phyloP scores from a whole-genome alignment of 2,888 invertebrate species.

The Penaeus monodon region DNA sequence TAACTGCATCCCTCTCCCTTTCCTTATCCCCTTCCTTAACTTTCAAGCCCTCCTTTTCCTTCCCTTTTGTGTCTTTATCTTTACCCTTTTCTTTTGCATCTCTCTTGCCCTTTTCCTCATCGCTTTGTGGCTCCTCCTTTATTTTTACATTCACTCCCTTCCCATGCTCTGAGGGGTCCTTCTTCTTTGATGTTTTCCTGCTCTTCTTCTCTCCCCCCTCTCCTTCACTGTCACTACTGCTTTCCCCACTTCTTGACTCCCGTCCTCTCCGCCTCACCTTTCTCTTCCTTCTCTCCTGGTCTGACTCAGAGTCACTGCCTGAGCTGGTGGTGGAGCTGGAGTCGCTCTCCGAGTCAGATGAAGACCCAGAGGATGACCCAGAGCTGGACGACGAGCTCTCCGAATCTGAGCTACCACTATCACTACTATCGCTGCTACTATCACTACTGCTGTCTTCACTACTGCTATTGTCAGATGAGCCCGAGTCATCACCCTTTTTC shows the following conservation, averaged over 20 bases:
- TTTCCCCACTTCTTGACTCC: too few relatives aligned
- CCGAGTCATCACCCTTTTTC: not conserved
- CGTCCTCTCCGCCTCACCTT: too few relatives aligned
- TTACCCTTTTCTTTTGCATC: not conserved
- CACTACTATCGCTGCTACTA: constrained; percentile 34
- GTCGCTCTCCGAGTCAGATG: constrained; percentile 52
- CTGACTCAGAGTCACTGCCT: constrained; percentile 43
- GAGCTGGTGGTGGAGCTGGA: constrained; percentile 46
- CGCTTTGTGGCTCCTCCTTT: not conserved
- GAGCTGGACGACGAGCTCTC: constrained; percentile 44
- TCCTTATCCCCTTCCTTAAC: not conserved
- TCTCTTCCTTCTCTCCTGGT: not conserved
- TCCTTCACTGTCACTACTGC: too few relatives aligned
- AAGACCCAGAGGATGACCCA: constrained; percentile 55
- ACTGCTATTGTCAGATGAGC: constrained; percentile 44
- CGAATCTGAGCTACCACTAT: constrained; percentile 54
- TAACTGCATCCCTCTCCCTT: not conserved
- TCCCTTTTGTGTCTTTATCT: not conserved
- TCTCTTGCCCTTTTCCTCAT: not conserved
- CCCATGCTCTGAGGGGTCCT: too few relatives aligned
- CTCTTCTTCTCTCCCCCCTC: too few relatives aligned
- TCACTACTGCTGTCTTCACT: constrained; percentile 50
- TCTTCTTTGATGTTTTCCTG: too few relatives aligned
- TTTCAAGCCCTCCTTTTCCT: not conserved
- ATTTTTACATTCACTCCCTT: too few relatives aligned